Conservation (phyloP, 2,888 invertebrate species). For the Apodemia hepburni region DNA sequence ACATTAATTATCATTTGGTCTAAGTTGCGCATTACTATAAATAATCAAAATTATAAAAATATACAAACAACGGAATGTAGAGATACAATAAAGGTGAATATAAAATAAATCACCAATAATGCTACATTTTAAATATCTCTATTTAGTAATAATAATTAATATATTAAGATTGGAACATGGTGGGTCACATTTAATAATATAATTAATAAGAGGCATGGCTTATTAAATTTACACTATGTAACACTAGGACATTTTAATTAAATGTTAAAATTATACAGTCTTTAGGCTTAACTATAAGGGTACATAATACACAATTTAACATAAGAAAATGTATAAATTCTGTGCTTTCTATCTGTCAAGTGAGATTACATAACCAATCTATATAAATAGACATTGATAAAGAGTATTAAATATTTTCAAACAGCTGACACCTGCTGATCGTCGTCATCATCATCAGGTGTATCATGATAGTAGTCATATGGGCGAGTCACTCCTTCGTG, state of each 20-base stretch:
- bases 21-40: constrained; percentile 65
- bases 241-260: constrained; percentile 69
- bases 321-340: constrained; percentile 63
- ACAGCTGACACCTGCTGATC: constrained; percentile 78
- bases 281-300: constrained; percentile 74
- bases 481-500: constrained; percentile 91
- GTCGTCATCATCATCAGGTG: constrained; percentile 74
- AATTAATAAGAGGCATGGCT: constrained; percentile 57
- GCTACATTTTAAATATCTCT: constrained; percentile 72
- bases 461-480: constrained; percentile 83
- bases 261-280: constrained; percentile 75
- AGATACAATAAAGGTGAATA: constrained; percentile 65
- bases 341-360: constrained; percentile 73
- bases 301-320: constrained; percentile 62
- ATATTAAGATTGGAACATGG: constrained; percentile 73
- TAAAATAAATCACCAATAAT: constrained; percentile 55
- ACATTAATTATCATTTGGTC: constrained; percentile 81
- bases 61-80: constrained; percentile 79
- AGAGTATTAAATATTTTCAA: constrained; percentile 60
- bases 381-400: constrained; percentile 67
- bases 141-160: constrained; percentile 37
- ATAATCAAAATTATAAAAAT: constrained; percentile 67
- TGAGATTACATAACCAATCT: constrained; percentile 75
- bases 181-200: constrained; percentile 68
- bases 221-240: constrained; percentile 72